Evolutionary conservation across 1,140 invertebrate genomes (phyloP), one percentile per base, ranked within the genome.

Genomic region (Aphis craccivora): DNA sequence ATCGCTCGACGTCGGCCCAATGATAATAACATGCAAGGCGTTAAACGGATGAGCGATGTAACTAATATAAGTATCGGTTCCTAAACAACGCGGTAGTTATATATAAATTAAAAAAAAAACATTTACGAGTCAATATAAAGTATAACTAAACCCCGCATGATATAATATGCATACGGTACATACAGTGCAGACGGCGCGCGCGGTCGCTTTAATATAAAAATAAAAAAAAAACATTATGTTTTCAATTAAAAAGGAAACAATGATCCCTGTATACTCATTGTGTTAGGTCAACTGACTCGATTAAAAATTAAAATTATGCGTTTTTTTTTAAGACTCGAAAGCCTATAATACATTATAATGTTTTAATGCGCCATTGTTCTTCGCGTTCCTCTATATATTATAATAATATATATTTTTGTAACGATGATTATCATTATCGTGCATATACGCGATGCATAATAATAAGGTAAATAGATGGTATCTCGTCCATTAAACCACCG

Each of bases 221-320:
- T 37, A 37, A 30, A 67, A 90, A 55, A 91, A 81, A 45, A 81
- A 51, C n/a, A 30, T 76, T 76, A 76, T 45, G 60, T 43, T 90
- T 90, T 67, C 53, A 92, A 83, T 81, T 48, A 92, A 92, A 81
- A 81, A 93, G 35, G 76, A 86, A 93, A 93, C 91, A 86, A 93
- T 86, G 81, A 83, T 83, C 40, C 43, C 60, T n/a, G 14, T 30
- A 23, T 4, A n/a, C 18, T 2, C 55, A 67, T 90, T 90, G 53
- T 90, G 55, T 90, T 40, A 20, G 53, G 53, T 67, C 90, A 91
- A 91, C 90, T 76, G 60, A 48, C 60, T 91, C 30, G 67, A 48
- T 83, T 48, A 37, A 25, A 48, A 51, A 48, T 83, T 48, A 37
- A 25, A 48, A 51, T 81, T 45, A 43, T 51, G 60, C 43, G 45